Percentiles rank a stretch among this genome's conserved stretches.
Conservation (phyloP, 2,797 vertebrate species). For the Brachymystax lenok region DNA sequence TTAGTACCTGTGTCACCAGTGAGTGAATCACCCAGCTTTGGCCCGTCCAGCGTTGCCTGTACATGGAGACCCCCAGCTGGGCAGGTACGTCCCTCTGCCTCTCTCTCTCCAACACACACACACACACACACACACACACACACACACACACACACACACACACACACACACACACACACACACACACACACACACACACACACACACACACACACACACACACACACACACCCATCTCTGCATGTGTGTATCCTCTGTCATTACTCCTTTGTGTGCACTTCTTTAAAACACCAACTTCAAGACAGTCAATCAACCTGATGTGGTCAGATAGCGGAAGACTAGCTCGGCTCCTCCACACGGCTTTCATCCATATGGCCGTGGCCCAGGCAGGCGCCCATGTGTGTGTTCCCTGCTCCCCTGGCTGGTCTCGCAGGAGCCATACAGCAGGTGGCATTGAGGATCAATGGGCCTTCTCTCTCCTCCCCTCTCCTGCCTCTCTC, state of each 20-base stretch:
- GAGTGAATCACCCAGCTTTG: slow-evolving; percentile 61
- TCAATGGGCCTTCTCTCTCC: slow-evolving; percentile 63
- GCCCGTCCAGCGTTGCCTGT: slow-evolving; percentile 67
- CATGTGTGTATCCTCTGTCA: slow-evolving; percentile 1
- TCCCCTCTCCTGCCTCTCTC: slow-evolving; percentile 41
- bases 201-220: no score
- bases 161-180: background rate
- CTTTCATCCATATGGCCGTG: slow-evolving; percentile 71
- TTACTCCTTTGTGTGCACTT: background rate
- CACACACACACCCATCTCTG: background rate
- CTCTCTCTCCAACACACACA: background rate
- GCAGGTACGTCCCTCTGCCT: slow-evolving; percentile 66
- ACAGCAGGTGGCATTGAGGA: slow-evolving; percentile 71
- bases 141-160: no score
- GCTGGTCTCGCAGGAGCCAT: slow-evolving; percentile 62
- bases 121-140: background rate
- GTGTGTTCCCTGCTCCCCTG: slow-evolving; percentile 51
- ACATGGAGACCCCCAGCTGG: slow-evolving; percentile 83
- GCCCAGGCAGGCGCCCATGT: slow-evolving; percentile 43
- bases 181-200: no score
- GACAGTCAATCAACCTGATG: background rate
- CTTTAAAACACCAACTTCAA: background rate
- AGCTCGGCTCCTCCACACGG: slow-evolving; percentile 40
- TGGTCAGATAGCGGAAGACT: slow-evolving; percentile 66
- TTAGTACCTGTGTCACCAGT: slow-evolving; percentile 60